A percentile compares a stretch with the other conserved stretches of the same genome.
These are phyloP conservation scores for Nematolebias whitei DNA, from an alignment of 2,113 vertebrate species.

Conservation along the genomic window DNA sequence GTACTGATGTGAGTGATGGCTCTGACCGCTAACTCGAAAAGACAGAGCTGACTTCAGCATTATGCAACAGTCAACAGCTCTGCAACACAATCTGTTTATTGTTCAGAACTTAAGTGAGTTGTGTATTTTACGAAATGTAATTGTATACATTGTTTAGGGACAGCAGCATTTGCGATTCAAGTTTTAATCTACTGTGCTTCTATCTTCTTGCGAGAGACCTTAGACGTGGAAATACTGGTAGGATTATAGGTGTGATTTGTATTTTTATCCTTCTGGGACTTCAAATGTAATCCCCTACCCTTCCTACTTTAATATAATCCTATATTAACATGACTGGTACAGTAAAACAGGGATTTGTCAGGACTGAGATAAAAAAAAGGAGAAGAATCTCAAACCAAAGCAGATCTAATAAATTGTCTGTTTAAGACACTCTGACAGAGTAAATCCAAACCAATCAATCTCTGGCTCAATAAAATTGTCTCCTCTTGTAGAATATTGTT, in stretches of 20 bases:
- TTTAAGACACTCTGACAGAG: slow-evolving; percentile 1
- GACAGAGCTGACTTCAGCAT: slow-evolving; percentile 21
- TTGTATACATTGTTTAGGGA: neutral
- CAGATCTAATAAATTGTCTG: slow-evolving; percentile 8
- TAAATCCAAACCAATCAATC: slow-evolving; percentile 17
- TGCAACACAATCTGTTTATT: slow-evolving; percentile 8
- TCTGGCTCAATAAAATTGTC: slow-evolving; percentile 15
- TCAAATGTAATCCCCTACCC: neutral
- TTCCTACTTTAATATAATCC: slow-evolving; percentile 2
- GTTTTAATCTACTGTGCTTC: neutral
- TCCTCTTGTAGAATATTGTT: slow-evolving; percentile 9
- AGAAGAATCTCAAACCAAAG: neutral
- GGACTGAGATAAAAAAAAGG: neutral
- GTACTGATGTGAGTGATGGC: slow-evolving; percentile 12
- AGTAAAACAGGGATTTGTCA: neutral
- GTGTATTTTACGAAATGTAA: slow-evolving; percentile 7
- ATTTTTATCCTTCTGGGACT: neutral
- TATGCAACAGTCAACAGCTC: slow-evolving; percentile 3
- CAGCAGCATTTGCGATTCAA: slow-evolving; percentile 1
- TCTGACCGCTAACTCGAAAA: slow-evolving; percentile 35
- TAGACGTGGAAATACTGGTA: neutral
- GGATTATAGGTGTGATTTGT: neutral
- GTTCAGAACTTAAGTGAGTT: slow-evolving; percentile 19
- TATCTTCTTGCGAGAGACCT: neutral
- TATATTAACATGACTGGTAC: slow-evolving; percentile 1